These are phyloP conservation scores for Eueremaeus valkanovi DNA, from an alignment of 2,888 invertebrate genomes.

Conservation along the genomic window DNA sequence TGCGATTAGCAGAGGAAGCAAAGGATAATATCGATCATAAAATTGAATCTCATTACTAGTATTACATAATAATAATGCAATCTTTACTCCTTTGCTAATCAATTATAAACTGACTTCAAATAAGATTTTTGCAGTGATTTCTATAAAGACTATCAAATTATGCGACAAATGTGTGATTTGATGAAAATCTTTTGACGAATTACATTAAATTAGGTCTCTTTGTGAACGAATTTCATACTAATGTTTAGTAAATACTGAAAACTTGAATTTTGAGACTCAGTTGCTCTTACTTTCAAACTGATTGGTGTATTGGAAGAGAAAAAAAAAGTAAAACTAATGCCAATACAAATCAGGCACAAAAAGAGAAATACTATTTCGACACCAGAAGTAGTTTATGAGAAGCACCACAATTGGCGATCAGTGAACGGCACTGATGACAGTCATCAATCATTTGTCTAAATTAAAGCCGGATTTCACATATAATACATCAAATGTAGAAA, in stretches of 20 bases:
- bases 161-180: too few species aligned
- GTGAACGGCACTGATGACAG: constrained; percentile 18
- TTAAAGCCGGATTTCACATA: not conserved
- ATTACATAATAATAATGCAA: not conserved
- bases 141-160: too few species aligned
- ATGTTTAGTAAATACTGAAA: too few species aligned
- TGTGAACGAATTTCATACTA: too few species aligned
- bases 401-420: constrained; percentile 19
- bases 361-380: not conserved
- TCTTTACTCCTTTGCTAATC: not conserved
- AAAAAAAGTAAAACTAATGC: not conserved
- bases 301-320: too few species aligned
- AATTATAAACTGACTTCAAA: not conserved
- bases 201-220: too few species aligned
- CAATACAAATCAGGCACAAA: constrained; percentile 3
- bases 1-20: not conserved
- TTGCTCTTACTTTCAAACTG: too few species aligned
- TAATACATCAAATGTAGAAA: constrained; percentile 1
- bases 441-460: constrained; percentile 22
- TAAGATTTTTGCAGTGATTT: too few species aligned
- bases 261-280: too few species aligned
- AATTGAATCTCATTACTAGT: not conserved
- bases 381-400: not conserved
- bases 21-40: not conserved
- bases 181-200: too few species aligned